These are phyloP conservation scores for Cuculus canorus DNA, from an alignment of 2,797 vertebrate species.

Conservation along the genomic window DNA sequence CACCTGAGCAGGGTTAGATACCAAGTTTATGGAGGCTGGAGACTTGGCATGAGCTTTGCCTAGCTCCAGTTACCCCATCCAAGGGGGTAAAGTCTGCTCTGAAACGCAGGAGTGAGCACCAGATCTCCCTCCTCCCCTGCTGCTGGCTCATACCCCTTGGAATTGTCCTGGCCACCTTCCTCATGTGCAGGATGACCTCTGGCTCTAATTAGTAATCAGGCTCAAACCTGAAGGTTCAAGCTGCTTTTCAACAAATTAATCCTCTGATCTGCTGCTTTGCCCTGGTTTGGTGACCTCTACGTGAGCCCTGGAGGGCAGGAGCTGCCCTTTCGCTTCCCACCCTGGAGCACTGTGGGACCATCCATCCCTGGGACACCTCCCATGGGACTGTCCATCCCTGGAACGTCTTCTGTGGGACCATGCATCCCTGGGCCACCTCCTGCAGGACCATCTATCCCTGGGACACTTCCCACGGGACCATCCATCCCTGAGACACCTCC, in stretches of 20 bases:
- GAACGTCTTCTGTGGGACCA: too few relatives aligned
- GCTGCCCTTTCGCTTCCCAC: neutral
- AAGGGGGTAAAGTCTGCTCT: neutral
- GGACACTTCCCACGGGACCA: too few relatives aligned
- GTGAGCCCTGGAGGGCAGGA: accelerated
- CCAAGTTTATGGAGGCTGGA: accelerated
- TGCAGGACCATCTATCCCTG: too few relatives aligned
- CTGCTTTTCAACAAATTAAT: neutral
- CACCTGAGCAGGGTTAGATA: accelerated
- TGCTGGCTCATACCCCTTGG: accelerated
- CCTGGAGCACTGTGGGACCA: neutral
- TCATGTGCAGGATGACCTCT: accelerated
- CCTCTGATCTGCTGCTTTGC: neutral
- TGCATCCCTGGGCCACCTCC: too few relatives aligned
- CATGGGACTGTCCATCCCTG: too few relatives aligned
- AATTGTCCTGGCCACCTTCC: neutral
- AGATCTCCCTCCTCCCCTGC: neutral
- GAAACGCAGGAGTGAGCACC: neutral
- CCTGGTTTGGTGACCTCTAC: neutral
- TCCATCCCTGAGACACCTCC: too few relatives aligned
- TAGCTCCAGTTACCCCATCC: neutral
- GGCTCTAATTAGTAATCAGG: neutral
- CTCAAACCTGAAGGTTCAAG: neutral
- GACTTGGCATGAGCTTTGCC: neutral
- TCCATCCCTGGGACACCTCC: neutral